Base-by-base conservation (phyloP, 1,140 invertebrate genomes). In the Aphelenchoides besseyi region DNA sequence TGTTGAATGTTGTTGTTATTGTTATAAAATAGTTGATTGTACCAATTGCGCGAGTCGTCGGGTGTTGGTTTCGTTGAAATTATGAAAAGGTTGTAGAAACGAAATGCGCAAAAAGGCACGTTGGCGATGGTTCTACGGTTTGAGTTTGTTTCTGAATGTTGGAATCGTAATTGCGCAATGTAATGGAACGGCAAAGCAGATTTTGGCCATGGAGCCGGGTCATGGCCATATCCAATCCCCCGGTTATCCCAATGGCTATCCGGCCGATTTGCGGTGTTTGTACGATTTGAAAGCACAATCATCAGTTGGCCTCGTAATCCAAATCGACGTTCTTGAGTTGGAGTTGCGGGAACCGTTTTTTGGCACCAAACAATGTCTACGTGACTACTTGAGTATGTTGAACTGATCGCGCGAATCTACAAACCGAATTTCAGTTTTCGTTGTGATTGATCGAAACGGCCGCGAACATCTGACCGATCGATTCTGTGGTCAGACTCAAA, bases 401-500 rank as follows among this genome's bases (percentile, higher is more conserved):
- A 8, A 41, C 5, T 41, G 5, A 41, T 41, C n/a, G 37, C 5
- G 5, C 37, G 37, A 41, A 41, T 41, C 5, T 5, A n/a, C 5
- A 41, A 41, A 41, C 5, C 5, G 37, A 5, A 41, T 48, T 48
- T 23, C 41, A 61, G 30, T 61, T n/a, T 61, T 61, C 59, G 59
- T 61, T 16, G 59, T 61, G 18, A 18, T 61, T 2, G 75, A 76
- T 55, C 18, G 67, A 37, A 67, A 76, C 29, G 77, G 77, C 0
- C 68, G 75, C n/a, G 54, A 81, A 54, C 79, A 78, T 55, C 37
- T 52, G n/a, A 37, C 76, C 18, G 75, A 77, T 29, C 28, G 74
- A 53, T 70, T 79, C 53, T 75, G 74, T 62, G 74, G 70, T 8
- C n/a, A 8, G 8, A 9, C 9, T 28, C 8, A 48, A 9, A 35